phyloP scores from a whole-genome alignment of 2,113 vertebrate species.

The Pagrus major region DNA sequence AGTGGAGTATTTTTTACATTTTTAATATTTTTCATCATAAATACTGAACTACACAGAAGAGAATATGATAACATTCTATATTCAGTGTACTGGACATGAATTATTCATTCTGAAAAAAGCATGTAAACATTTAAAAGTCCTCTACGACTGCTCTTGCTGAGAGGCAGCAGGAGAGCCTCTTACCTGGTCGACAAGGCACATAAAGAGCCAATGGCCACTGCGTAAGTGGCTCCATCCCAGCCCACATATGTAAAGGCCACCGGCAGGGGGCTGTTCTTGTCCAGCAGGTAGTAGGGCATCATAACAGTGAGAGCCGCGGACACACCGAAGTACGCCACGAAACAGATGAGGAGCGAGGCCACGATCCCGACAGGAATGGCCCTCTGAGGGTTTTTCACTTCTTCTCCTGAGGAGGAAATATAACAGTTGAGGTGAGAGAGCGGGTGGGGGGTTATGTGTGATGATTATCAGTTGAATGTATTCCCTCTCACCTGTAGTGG shows the following conservation, averaged over 20 bases:
- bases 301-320: constrained; percentile 95
- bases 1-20: too few species aligned
- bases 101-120: background rate
- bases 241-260: constrained; percentile 93
- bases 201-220: constrained; percentile 93
- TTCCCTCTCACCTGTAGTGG: constrained; percentile 90
- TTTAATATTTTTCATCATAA: too few species aligned
- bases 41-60: background rate
- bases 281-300: constrained; percentile 96
- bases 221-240: constrained; percentile 94
- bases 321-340: constrained; percentile 94
- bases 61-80: background rate
- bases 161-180: constrained; percentile 42
- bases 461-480: background rate
- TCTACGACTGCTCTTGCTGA: constrained; percentile 22
- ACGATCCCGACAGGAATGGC: constrained; percentile 97
- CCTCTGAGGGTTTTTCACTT: constrained; percentile 97
- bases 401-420: constrained; percentile 87
- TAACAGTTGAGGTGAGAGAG: background rate
- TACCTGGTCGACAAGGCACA: constrained; percentile 96
- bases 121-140: constrained; percentile 23
- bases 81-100: background rate
- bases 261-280: constrained; percentile 92
- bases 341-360: constrained; percentile 95
- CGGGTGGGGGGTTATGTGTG: rapidly evolving